Evolutionary conservation across 2,888 invertebrate genomes (phyloP).

Genomic region (Ectobius pallidus): DNA sequence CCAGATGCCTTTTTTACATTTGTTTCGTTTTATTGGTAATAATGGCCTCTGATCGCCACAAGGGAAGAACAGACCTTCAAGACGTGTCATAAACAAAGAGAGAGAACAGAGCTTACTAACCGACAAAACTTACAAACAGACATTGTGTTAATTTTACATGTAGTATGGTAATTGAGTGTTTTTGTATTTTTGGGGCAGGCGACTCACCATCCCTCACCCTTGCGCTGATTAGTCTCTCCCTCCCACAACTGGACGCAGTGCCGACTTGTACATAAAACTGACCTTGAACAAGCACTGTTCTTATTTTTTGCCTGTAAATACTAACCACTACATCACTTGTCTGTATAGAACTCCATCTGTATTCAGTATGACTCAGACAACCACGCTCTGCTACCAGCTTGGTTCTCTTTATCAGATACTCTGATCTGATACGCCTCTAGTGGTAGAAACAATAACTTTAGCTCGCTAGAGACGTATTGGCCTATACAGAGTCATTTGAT

Average conservation of each 20-base stretch:
- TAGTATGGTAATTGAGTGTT: background rate
- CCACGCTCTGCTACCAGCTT: too few relatives aligned
- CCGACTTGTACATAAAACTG: constrained; percentile 18
- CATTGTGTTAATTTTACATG: too few relatives aligned
- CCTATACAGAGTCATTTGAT: too few relatives aligned
- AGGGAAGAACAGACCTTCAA: constrained; percentile 40
- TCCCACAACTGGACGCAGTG: too few relatives aligned
- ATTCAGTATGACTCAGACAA: background rate
- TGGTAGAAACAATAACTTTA: too few relatives aligned
- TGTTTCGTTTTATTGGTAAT: constrained; percentile 41
- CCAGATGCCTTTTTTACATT: constrained; percentile 32
- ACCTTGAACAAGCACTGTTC: constrained; percentile 21
- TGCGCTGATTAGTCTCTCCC: background rate
- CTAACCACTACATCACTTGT: constrained; percentile 2
- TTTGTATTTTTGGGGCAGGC: background rate
- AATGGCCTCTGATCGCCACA: constrained; percentile 39
- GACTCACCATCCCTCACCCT: background rate
- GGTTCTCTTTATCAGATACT: too few relatives aligned
- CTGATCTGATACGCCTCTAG: too few relatives aligned
- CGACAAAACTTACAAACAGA: background rate
- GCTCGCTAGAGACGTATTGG: too few relatives aligned
- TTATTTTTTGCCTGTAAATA: constrained; percentile 26
- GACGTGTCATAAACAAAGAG: constrained; percentile 43
- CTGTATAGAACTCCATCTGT: constrained; percentile 10
- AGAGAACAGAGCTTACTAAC: constrained; percentile 43